Conservation (phyloP, 2,888 invertebrate species). For the Schizaphis graminum region DNA sequence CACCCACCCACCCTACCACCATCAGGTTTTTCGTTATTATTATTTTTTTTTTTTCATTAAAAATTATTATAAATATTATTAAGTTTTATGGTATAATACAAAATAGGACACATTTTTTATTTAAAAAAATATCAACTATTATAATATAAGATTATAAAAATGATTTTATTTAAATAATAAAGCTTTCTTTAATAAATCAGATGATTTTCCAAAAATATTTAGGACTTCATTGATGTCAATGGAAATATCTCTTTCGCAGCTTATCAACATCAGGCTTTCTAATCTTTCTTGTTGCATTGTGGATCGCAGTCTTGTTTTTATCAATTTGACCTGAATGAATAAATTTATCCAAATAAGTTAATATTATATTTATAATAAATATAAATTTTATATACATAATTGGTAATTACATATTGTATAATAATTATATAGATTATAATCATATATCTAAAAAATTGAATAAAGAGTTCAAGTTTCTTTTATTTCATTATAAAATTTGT, state of each 20-base stretch:
- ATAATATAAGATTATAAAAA: too few relatives aligned
- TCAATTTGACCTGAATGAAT: not conserved
- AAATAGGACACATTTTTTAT: too few relatives aligned
- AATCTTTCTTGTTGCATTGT: not conserved
- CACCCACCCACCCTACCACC: too few relatives aligned
- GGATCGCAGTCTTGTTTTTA: not conserved
- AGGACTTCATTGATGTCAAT: not conserved
- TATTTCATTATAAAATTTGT: not conserved
- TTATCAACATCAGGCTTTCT: not conserved
- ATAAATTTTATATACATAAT: not conserved
- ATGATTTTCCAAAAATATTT: not conserved
- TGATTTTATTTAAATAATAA: slow-evolving; percentile 10
- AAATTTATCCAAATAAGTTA: not conserved
- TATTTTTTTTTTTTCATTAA: too few relatives aligned
- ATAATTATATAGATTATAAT: not conserved
- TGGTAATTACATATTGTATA: not conserved
- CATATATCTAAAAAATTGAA: not conserved
- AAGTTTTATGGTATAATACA: too few relatives aligned
- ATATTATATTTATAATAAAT: not conserved
- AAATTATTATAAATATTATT: too few relatives aligned
- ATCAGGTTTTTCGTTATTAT: too few relatives aligned
- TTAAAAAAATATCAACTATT: too few relatives aligned
- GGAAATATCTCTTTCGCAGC: not conserved
- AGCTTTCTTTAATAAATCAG: not conserved
- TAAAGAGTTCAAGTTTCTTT: not conserved